Base-by-base conservation (phyloP, 2,113 vertebrate species). In the Lagopus muta region DNA sequence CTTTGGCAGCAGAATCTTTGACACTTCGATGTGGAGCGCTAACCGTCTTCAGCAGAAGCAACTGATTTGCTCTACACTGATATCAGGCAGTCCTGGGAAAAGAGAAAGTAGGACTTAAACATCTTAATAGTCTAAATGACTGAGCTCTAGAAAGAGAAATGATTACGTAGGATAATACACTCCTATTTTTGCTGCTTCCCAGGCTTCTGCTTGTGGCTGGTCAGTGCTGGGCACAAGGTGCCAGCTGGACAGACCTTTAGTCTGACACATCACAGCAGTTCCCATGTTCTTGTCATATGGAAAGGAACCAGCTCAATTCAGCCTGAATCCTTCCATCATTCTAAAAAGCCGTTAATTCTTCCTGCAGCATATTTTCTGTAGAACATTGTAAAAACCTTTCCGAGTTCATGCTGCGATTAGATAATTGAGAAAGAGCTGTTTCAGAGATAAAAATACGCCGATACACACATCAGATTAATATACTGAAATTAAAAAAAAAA, bases 381-480 rank as follows among this genome's bases (percentile, higher is more conserved):
- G 43, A 88, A 77, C 50, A 89, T 13, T 4, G 42, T 38, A 21
- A 65, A 78, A 83, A 71, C 28, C 55, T 69, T 42, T 60, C 30
- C 22, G 20, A 86, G 66, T 8, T 93, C 81, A 91, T 94, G 89
- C 65, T 94, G 85, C 18, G 75, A 73, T 89, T 85, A 95, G 92
- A 94, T 96, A 94, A 15, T 85, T 47, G 58, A 86, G 67, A 93
- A 92, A 60, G 25, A 84, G 80, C 52, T 25, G 42, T 40, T 89
- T 47, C n/a, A 43, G 1, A 88, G 93, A 94, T 89, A 90, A 27
- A 42, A 67, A 50, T 66, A 84, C 90, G 54, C 40, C 12, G 77
- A 90, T 70, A 92, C 1, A 1, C 18, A 40, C 7, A 80, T 82
- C 80, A 94, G 92, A 86, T 86, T 91, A 92, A 89, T n/a, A 54